Percentiles rank a stretch among this genome's conserved stretches.
phyloP scores from a whole-genome alignment of 2,797 vertebrate genomes.

The Falco cherrug region DNA sequence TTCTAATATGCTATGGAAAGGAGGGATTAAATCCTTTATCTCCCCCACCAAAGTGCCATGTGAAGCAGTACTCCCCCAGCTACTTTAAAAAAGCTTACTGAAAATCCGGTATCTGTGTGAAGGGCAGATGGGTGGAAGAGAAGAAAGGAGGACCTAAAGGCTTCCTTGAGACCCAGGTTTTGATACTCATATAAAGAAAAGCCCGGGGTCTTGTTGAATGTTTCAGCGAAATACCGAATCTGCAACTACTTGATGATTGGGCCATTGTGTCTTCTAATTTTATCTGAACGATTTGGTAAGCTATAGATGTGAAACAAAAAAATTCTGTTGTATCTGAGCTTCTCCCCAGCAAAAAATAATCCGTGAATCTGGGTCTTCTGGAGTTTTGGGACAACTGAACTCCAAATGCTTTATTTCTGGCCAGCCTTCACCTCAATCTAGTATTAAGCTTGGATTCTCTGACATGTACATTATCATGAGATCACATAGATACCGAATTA shows the following conservation, averaged over 20 bases:
- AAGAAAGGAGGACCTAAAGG: neutral
- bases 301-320: neutral
- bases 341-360: neutral
- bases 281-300: neutral
- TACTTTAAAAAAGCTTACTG: neutral
- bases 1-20: neutral
- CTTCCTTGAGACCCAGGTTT: neutral
- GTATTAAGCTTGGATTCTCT: neutral
- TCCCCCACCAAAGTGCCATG: neutral
- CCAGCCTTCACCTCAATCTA: neutral
- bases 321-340: neutral
- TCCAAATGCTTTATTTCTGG: neutral
- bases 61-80: neutral
- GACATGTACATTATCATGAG: neutral
- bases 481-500: neutral
- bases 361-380: neutral
- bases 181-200: neutral
- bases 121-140: neutral
- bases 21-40: neutral
- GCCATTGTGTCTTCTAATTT: neutral
- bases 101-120: neutral
- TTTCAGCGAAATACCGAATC: neutral
- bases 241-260: neutral
- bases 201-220: neutral
- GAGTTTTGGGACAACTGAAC: neutral